Evolutionary conservation across 2,797 vertebrate species (phyloP), one percentile per base, ranked within the genome.

Genomic region (Oryzias dopingdopingensis): DNA sequence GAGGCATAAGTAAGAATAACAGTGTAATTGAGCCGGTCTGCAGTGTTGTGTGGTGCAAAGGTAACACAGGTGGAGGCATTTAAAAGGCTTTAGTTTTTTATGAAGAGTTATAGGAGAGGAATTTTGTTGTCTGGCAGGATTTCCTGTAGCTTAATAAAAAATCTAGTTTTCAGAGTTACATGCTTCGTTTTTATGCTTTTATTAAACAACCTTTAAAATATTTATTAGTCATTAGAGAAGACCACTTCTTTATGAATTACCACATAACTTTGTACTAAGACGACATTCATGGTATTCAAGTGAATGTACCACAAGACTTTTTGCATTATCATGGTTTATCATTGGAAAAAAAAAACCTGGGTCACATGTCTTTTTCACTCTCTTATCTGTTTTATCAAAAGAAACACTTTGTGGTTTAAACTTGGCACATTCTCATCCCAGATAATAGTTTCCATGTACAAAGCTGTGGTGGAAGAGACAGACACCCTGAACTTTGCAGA

Each of bases 371-470:
- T 42, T 12, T 52, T 63, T 78, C 70, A 81, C 42, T 16, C 14
- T 43, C 17, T 46, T 46, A 12, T 46, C 70, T 63, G 75, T 71
- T 77, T 77, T 76, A 82, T 73, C 75, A 75, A 56, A 62, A 75
- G 55, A 79, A 61, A 82, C 82, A 76, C 69, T 70, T 73, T 69
- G 63, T 53, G 67, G 76, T 40, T 59, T 78, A 70, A 81, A 80
- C 68, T 79, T 88, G 86, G 83, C 86, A 72, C 52, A 20, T 59
- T 63, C 70, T 67, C 65, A 73, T 61, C 65, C 56, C 55, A 86
- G 82, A 90, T 89, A 89, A 89, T 88, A 81, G 77, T 84, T 90
- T 89, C 90, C 87, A 90, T 85, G 80, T 84, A 83, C 64, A 73
- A 55, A 49, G 56, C 74, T 45, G 45, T 48, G 73, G 60, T 58